Evolutionary conservation across 2,797 vertebrate genomes (phyloP), one percentile per base, ranked within the genome.

Genomic region (Serranus cabrilla): DNA sequence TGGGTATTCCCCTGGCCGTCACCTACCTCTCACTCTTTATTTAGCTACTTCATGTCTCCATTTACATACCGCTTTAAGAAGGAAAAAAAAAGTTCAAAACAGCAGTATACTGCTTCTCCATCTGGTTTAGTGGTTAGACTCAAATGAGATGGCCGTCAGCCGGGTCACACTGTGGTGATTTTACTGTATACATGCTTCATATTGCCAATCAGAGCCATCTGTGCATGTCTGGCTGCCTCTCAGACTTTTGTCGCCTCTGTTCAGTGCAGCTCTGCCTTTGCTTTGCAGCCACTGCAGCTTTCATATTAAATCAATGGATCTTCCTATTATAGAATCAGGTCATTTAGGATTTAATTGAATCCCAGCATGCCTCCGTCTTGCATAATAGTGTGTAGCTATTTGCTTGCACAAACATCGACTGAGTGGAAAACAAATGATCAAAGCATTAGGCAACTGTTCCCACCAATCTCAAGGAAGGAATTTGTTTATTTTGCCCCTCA

Each of bases 1-100:
- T 86, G 91, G 91, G 90, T 93, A 92, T 93, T 93, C 89, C 91
- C 91, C 91, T 85, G 83, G 78, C 78, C 71, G 51, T 76, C 88
- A 84, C 87, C 83, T 81, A 79, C 64, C 68, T 76, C 66, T 76
- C 77, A 63, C 71, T 81, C 85, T 91, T 85, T 91, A 86, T 89
- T 88, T 91, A 89, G 85, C 77, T 66, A 9, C 82, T 78, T 74
- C 82, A 74, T 16, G 72, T 87, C 84, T 90, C 74, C 69, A 72
- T 83, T 86, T 82, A 85, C 79, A 83, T 68, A 71, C 78, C 2
- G 14, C 43, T 63, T 0, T 0, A 2, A 25, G 57, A 58, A 54
- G 74, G 54, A 52, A 5, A 40, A 50, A 17, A 66, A 1, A 56
- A 54, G 60, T 72, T 68, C 14, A 63, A 52, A 69, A 43, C 59